These are phyloP conservation scores for Hippocampus abdominalis DNA, from an alignment of 2,113 vertebrate species.

Conservation along the genomic window DNA sequence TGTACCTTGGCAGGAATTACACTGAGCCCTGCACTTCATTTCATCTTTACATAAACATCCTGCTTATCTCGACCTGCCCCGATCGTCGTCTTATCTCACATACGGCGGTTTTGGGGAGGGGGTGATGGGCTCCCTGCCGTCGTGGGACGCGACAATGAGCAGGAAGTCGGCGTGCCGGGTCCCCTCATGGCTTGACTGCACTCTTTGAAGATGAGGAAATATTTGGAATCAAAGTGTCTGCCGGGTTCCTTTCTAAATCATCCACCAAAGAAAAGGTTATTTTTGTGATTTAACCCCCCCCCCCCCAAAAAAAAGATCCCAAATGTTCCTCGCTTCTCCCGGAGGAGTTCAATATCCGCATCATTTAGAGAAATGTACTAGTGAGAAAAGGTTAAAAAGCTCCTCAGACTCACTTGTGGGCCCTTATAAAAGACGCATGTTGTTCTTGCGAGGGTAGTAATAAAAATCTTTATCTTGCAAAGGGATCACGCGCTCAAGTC, in stretches of 20 bases:
- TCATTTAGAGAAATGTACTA: constrained; percentile 58
- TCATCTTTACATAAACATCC: constrained; percentile 55
- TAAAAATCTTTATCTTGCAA: background rate
- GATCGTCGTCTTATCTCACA: constrained; percentile 52
- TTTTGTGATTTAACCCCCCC: constrained; percentile 47
- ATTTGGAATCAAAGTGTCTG: constrained; percentile 36
- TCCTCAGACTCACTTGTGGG: constrained; percentile 40
- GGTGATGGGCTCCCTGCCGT: constrained; percentile 15
- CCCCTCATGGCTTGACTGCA: constrained; percentile 30
- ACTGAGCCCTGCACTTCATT: constrained; percentile 41
- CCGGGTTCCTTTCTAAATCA: constrained; percentile 34
- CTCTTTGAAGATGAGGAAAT: constrained; percentile 47
- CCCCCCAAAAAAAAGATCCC: constrained; percentile 43
- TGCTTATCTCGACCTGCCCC: constrained; percentile 54
- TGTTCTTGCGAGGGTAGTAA: background rate
- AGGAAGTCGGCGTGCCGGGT: constrained; percentile 49
- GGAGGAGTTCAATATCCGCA: constrained; percentile 52
- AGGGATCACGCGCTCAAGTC: background rate
- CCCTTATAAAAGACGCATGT: constrained; percentile 11
- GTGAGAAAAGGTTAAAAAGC: constrained; percentile 63
- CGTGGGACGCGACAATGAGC: constrained; percentile 47
- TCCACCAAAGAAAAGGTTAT: constrained; percentile 27
- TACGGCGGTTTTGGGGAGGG: constrained; percentile 11
- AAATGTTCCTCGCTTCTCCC: constrained; percentile 40
- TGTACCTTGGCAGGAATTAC: constrained; percentile 11